Evolutionary conservation across 2,113 vertebrate genomes (phyloP), one percentile per base, ranked within the genome.

Genomic region (Gnathochromis pfefferi): DNA sequence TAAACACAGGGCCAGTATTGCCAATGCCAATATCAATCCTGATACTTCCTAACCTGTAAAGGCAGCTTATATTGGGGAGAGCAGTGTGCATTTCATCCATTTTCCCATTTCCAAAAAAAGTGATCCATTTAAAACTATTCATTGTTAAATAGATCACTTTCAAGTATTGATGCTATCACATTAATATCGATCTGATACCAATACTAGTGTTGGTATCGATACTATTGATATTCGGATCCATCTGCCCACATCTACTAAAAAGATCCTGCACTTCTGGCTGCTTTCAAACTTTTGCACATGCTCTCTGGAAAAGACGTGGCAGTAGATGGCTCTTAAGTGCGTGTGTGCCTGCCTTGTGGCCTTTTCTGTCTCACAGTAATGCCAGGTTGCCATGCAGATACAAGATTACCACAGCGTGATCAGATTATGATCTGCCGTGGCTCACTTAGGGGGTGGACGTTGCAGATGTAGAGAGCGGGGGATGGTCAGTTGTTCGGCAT

Each of bases 391-490:
- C 73, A 26, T 89, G 89, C 87, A 91, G 90, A 92, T 84, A 88
- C 84, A 85, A 82, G 87, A 88, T 88, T 91, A 87, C 86, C 85
- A 65, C 86, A 45, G 80, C 31, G 1, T 88, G 89, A 93, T 92
- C 87, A 89, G 89, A 94, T 93, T 93, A 93, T 93, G 91, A 92
- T 89, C 82, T 63, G 17, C 83, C 7, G 80, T 65, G 91, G 78
- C 79, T 94, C 90, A 81, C 81, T 87, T 33, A 83, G 23, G 23
- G 40, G 49, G 31, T 45, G 58, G 84, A 87, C 58, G 51, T 81
- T 88, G 83, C 60, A 84, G 78, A 89, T 49, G 68, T 55, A 58
- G 5, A 12, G 47, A 42, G 58, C 8, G 40, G 57, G 35, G 40
- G 70, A 1, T 35, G 65, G 88, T 88, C 57, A 31, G 57, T 35